Base-by-base conservation (phyloP, 1,140 invertebrate genomes). In the Camponotus floridanus region DNA sequence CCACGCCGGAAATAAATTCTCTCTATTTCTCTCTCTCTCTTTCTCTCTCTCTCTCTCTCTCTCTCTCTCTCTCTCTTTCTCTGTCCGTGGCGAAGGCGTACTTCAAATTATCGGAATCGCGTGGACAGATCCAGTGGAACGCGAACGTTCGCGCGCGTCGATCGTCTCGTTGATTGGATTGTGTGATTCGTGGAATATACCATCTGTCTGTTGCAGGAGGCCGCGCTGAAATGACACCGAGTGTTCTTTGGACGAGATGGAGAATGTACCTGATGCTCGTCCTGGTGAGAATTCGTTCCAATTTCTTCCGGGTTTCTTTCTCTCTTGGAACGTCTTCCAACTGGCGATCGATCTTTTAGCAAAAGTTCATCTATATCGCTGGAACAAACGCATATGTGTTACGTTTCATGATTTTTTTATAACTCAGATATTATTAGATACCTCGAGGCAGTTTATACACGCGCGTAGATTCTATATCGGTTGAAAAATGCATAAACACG, bases 211-310 rank as follows among this genome's bases (percentile, higher is more conserved):
- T 4, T 6, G 15, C 18, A 1, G 1, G 18, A 31, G 13, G 26
- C 2, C 11, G 33, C 33, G 13, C 0, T 7, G 11, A 80, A 21
- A 81, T 81, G 79, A 61, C 26, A 61, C 21, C 39, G 79, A 33
- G 31, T 15, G 13, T 39, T 71, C 36, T 2, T 26, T 15, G 26
- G 1, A 2, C 6, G 11, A 71, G n/a, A 5, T 45, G 79, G 79
- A 33, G 13, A 31, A 18, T 18, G 33, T 61, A 15, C n/a, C 36
- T 73, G 36, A 67, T 39, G 18, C 26, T 81, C 33, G 21, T 81
- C 21, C 18, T 81, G 79, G 79, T 81, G 7, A 81, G 79, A 1
- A 33, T 51, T 18, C 15, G 15, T 51, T 51, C 42, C 0, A 45
- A 45, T 11, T 2, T 45, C 8, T 45, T 45, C 42, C 42, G 9